Conservation (phyloP, 1,140 invertebrate species). For the Leptinotarsa lineolata region DNA sequence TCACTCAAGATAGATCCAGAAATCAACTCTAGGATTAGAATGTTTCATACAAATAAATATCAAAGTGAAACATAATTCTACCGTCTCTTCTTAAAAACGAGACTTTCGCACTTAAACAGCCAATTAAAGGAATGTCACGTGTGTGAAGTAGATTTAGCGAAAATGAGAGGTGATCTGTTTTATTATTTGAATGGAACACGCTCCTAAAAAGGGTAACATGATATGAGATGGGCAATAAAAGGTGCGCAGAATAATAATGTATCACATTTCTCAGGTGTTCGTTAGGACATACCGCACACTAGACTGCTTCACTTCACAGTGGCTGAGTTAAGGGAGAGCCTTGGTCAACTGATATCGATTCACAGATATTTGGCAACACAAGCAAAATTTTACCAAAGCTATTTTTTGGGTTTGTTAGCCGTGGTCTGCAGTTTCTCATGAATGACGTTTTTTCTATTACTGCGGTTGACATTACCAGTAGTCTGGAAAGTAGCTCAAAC, state of each 20-base stretch:
- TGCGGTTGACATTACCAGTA: no score
- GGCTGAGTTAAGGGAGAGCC: background rate
- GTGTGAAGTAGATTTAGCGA: slow-evolving; percentile 8
- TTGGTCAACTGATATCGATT: no score
- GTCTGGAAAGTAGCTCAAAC: no score
- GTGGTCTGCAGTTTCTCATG: no score
- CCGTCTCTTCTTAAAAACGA: background rate
- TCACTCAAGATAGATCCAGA: no score
- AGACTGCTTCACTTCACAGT: background rate
- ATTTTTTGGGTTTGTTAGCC: no score
- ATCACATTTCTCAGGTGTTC: slow-evolving; percentile 33
- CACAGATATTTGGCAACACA: no score
- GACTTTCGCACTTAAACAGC: background rate
- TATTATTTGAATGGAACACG: slow-evolving; percentile 22
- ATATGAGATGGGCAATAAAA: slow-evolving; percentile 16
- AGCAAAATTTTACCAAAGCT: no score
- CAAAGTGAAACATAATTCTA: background rate
- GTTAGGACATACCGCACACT: slow-evolving; percentile 33
- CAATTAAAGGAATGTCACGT: background rate
- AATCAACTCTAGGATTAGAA: no score
- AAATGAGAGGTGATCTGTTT: slow-evolving; percentile 26
- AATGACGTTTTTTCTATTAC: no score
- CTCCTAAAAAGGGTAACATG: slow-evolving; percentile 30
- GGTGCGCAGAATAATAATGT: slow-evolving; percentile 32
- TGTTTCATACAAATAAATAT: no score